These are phyloP conservation scores for Diploscapter pachys DNA, from an alignment of 1,140 invertebrate genomes.

Conservation along the genomic window DNA sequence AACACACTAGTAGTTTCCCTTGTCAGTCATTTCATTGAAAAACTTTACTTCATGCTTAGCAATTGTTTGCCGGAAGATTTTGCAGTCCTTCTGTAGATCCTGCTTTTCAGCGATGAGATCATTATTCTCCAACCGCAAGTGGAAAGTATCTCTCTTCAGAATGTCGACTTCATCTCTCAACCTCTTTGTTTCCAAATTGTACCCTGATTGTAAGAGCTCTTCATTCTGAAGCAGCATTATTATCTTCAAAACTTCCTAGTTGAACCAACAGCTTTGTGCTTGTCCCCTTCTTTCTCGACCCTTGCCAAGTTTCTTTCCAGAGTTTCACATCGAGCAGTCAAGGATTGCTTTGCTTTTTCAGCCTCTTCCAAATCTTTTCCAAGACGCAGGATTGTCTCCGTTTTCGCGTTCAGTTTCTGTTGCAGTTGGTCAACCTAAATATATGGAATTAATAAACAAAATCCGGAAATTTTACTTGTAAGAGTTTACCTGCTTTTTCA, in stretches of 20 bases:
- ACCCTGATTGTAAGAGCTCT: conserved; percentile 13
- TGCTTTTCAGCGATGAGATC: conserved; percentile 21
- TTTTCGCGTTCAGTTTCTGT: conserved; percentile 30
- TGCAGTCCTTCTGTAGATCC: conserved; percentile 35
- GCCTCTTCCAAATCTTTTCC: conserved; percentile 26
- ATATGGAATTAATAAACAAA: background rate
- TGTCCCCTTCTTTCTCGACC: conserved; percentile 16
- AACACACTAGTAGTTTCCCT: too few relatives aligned
- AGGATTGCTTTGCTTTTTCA: conserved; percentile 16
- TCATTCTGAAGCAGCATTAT: background rate
- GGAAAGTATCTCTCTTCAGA: conserved; percentile 10
- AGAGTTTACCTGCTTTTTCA: background rate
- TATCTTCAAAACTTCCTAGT: background rate
- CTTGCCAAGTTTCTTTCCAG: conserved; percentile 28
- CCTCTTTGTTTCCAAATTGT: background rate
- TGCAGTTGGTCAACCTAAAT: conserved; percentile 6
- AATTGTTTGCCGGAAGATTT: conserved; percentile 28
- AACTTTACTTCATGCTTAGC: conserved; percentile 23
- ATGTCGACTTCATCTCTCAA: conserved; percentile 15
- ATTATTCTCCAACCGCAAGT: conserved; percentile 3
- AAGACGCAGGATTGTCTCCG: conserved; percentile 23
- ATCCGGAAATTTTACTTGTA: too few relatives aligned
- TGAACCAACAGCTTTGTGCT: background rate
- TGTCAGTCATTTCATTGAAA: too few relatives aligned
- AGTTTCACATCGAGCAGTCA: conserved; percentile 7